These are phyloP conservation scores for Phyllostomus discolor DNA, from an alignment of 2,113 vertebrate genomes.

Conservation along the genomic window DNA sequence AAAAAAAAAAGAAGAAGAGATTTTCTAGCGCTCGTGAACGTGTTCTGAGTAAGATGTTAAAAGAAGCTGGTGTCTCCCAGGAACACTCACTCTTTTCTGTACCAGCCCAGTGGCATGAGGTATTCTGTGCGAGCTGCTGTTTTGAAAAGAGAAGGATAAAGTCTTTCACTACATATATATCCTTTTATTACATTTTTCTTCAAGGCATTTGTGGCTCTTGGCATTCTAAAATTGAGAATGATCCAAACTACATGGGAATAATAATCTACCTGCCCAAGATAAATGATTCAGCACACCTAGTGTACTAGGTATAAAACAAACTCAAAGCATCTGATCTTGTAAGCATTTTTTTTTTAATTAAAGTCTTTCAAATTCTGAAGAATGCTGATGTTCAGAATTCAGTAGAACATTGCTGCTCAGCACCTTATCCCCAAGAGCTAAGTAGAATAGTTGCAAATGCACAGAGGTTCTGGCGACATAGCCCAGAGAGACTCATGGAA, in stretches of 20 bases:
- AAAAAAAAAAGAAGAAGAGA: too few relatives aligned
- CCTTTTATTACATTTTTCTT: background rate
- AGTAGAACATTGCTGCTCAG: background rate
- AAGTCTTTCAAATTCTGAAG: background rate
- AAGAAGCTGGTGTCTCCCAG: background rate
- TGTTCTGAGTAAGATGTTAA: background rate
- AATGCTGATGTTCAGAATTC: background rate
- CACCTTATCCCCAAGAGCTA: background rate
- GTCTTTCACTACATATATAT: background rate
- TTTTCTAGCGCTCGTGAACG: background rate
- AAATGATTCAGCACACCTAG: background rate
- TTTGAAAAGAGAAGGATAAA: background rate
- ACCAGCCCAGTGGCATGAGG: background rate
- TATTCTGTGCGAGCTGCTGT: background rate
- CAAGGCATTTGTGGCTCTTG: background rate
- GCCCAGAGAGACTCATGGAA: background rate
- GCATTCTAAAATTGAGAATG: slow-evolving; percentile 4
- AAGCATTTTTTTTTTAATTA: slow-evolving; percentile 4
- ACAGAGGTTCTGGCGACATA: background rate
- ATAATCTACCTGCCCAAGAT: background rate
- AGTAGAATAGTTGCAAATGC: background rate
- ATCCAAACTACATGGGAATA: background rate
- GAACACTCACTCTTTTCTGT: background rate
- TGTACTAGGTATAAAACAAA: background rate
- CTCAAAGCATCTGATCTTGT: background rate